Percentiles rank a stretch among this genome's conserved stretches.
These are phyloP conservation scores for Alethe castanea DNA, from an alignment of 2,113 vertebrate species.

Conservation along the genomic window DNA sequence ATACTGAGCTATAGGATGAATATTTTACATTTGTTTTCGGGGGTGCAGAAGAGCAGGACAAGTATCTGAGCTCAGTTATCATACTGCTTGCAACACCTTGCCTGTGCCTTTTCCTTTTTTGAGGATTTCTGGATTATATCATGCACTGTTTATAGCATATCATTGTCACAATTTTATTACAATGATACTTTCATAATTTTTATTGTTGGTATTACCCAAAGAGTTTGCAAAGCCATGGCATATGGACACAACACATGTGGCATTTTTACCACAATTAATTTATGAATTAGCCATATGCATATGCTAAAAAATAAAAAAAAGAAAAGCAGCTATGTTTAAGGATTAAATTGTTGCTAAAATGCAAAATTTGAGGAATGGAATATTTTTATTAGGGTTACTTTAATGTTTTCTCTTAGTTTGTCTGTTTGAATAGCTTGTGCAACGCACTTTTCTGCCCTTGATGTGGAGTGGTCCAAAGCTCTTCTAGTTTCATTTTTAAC, in stretches of 20 bases:
- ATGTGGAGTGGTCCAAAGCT: fast-evolving
- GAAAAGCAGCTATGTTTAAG: background rate
- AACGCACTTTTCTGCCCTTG: background rate
- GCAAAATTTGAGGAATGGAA: background rate
- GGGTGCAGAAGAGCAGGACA: background rate
- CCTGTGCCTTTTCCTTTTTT: background rate
- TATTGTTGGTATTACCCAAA: background rate
- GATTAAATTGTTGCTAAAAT: background rate
- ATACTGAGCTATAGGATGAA: background rate
- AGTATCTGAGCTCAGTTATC: background rate
- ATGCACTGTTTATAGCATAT: background rate
- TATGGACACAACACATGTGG: background rate
- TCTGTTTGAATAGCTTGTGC: background rate
- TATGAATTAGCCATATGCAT: background rate
- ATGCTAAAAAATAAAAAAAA: background rate
- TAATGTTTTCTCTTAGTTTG: background rate
- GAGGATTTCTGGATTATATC: background rate
- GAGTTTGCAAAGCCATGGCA: background rate
- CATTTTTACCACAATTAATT: background rate
- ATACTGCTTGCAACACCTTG: background rate
- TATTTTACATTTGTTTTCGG: background rate
- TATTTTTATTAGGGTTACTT: background rate
- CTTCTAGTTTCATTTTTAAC: background rate
- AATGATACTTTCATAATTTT: background rate
- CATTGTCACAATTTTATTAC: background rate